Percentiles rank a stretch among this genome's conserved stretches.
phyloP scores from a whole-genome alignment of 1,140 invertebrate genomes.

The Palaemon carinicauda region DNA sequence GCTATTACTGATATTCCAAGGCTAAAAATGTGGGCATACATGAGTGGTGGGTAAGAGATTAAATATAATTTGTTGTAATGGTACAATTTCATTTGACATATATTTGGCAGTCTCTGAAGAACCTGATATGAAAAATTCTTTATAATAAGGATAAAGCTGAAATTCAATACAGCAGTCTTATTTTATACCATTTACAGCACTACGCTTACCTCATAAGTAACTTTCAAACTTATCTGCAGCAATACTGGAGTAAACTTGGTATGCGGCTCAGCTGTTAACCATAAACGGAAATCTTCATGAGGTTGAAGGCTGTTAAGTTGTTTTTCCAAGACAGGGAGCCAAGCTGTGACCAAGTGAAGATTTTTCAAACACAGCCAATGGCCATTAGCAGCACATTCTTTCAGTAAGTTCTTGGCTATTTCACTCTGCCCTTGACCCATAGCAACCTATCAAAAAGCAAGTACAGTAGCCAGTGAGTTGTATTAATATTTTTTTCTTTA shows the following conservation, averaged over 20 bases:
- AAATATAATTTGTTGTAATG: too few relatives aligned
- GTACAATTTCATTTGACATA: too few relatives aligned
- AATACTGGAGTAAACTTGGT: conserved; percentile 73
- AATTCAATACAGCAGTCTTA: background rate
- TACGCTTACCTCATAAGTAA: conserved; percentile 82
- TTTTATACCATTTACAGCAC: background rate
- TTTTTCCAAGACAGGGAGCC: conserved; percentile 79
- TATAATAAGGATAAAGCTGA: background rate
- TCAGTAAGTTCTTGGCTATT: conserved; percentile 69
- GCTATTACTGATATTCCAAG: too few relatives aligned
- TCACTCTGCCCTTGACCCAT: conserved; percentile 79
- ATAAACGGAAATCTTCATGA: conserved; percentile 76
- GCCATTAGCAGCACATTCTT: conserved; percentile 70
- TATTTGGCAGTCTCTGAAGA: too few relatives aligned
- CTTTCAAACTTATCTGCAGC: conserved; percentile 77
- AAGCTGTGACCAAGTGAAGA: conserved; percentile 83
- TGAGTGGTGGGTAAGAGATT: too few relatives aligned
- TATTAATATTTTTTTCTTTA: too few relatives aligned
- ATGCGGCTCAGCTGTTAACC: conserved; percentile 80
- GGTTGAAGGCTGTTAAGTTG: conserved; percentile 72
- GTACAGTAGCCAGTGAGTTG: too few relatives aligned
- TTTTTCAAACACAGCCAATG: conserved; percentile 87
- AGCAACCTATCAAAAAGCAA: conserved; percentile 71
- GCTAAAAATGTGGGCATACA: too few relatives aligned
- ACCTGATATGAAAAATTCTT: too few relatives aligned